Evolutionary conservation across 2,797 vertebrate species (phyloP).

Genomic region (Limosa lapponica): DNA sequence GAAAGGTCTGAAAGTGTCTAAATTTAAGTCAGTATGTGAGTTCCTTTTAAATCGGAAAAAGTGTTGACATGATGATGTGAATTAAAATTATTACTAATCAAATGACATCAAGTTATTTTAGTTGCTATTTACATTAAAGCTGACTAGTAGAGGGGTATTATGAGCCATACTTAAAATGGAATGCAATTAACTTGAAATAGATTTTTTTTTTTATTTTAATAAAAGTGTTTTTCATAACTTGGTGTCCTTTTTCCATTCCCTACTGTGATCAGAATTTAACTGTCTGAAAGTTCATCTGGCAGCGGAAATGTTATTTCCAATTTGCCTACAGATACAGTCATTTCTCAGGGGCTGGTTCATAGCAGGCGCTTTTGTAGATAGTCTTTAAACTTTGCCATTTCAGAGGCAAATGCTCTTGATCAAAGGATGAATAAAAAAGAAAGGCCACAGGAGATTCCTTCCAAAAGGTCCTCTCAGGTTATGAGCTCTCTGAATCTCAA

Average conservation of each 20-base stretch:
- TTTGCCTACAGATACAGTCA: conserved; percentile 19
- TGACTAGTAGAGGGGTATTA: background rate
- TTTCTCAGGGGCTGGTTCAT: conserved; percentile 15
- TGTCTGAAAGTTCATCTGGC: conserved; percentile 48
- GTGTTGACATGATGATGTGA: background rate
- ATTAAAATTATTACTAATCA: background rate
- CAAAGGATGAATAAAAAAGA: conserved; percentile 28
- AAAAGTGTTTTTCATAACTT: conserved; percentile 19
- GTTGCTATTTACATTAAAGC: background rate
- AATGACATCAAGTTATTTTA: background rate
- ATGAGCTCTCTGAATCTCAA: background rate
- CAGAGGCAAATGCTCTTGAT: conserved; percentile 18
- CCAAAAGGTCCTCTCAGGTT: background rate
- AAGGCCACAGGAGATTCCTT: background rate
- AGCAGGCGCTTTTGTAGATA: background rate
- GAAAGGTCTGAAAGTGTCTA: background rate
- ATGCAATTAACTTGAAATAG: background rate
- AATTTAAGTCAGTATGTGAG: background rate
- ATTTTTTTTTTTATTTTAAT: background rate
- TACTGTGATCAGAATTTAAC: conserved; percentile 11
- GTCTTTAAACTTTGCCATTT: conserved; percentile 63
- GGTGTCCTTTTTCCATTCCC: background rate
- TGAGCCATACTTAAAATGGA: background rate
- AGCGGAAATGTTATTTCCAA: conserved; percentile 52
- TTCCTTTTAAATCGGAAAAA: background rate